Evolutionary conservation across 2,797 vertebrate genomes (phyloP).

Genomic region (Adelosebastes latens): DNA sequence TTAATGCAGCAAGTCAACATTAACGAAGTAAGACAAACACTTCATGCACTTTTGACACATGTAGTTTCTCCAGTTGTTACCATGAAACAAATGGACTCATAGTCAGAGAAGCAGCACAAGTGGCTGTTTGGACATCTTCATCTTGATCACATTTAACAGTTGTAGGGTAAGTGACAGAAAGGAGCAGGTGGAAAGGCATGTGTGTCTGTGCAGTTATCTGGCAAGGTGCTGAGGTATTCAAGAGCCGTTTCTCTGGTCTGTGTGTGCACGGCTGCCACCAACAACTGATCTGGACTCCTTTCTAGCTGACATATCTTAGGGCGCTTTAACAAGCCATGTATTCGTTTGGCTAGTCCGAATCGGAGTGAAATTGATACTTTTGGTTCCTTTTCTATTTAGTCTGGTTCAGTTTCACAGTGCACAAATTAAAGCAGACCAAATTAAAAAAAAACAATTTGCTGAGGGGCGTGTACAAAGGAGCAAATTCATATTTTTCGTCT

Average conservation of each 20-base stretch:
- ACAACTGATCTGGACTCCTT: not conserved
- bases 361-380: too few species aligned
- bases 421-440: too few species aligned
- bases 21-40: not conserved
- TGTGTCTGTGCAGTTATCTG: slow-evolving; percentile 5
- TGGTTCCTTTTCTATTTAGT: too few species aligned
- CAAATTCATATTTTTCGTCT: too few species aligned
- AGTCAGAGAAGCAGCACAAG: not conserved
- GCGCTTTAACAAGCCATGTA: too few species aligned
- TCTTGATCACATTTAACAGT: slow-evolving; percentile 37
- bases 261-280: not conserved
- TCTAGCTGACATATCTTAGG: not conserved
- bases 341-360: too few species aligned
- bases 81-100: not conserved
- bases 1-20: not conserved
- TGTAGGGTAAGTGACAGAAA: slow-evolving; percentile 35
- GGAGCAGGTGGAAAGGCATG: slow-evolving; percentile 48
- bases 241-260: slow-evolving; percentile 11
- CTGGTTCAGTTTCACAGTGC: too few species aligned
- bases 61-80: not conserved
- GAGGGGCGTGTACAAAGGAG: too few species aligned
- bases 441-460: too few species aligned
- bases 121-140: not conserved
- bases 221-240: slow-evolving; percentile 11
- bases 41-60: not conserved